These are phyloP conservation scores for Thamnophis sirtalis DNA, from an alignment of 2,113 vertebrate genomes.

Conservation along the genomic window DNA sequence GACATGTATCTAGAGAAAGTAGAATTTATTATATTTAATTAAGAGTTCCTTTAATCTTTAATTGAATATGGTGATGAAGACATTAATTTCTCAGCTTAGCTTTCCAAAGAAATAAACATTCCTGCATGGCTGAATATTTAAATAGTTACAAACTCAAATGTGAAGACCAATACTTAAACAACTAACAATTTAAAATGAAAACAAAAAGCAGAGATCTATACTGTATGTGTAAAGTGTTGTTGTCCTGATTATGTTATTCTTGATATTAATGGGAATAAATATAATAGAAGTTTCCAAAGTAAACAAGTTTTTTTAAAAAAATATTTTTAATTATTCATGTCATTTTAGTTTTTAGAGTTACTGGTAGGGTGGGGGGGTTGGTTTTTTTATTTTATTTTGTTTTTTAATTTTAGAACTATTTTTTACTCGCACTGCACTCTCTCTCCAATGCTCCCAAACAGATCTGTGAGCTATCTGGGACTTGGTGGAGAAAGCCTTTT, in stretches of 20 bases:
- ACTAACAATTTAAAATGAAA: conserved; percentile 2
- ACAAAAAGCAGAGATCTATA: neutral
- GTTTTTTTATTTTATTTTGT: accelerated
- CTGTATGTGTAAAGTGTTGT: conserved; percentile 14
- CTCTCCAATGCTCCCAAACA: neutral
- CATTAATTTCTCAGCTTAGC: conserved; percentile 55
- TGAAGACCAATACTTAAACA: conserved; percentile 24
- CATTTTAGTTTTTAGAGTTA: neutral
- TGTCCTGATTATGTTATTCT: neutral
- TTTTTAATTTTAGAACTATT: neutral
- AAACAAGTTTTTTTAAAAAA: neutral
- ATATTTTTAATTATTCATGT: neutral
- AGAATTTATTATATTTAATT: conserved; percentile 57
- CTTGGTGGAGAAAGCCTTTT: neutral
- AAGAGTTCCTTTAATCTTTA: conserved; percentile 64
- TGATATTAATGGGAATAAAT: neutral
- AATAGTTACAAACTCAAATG: neutral
- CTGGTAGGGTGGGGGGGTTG: neutral
- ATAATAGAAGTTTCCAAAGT: neutral
- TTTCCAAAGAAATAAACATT: conserved; percentile 42
- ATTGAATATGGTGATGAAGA: conserved; percentile 58
- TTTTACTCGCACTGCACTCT: neutral
- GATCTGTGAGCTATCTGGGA: neutral
- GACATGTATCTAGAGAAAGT: conserved; percentile 46
- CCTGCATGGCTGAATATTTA: conserved; percentile 54